Base-by-base conservation (phyloP, 2,113 vertebrate genomes). In the Cisticola juncidis region DNA sequence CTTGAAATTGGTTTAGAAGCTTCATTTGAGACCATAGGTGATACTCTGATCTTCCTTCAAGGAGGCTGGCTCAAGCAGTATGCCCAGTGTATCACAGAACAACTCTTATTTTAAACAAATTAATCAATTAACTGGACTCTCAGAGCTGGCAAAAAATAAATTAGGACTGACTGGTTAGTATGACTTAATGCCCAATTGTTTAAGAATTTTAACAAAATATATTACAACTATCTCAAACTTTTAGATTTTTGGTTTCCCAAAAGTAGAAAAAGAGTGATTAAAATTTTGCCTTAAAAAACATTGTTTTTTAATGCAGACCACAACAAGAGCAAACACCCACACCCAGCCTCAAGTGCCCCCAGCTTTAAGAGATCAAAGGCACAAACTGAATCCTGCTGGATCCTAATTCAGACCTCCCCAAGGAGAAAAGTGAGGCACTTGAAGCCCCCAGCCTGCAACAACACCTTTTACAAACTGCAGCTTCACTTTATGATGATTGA, bases 261-360 rank as follows among this genome's bases (percentile, higher is more conserved):
- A 62, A 19, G 14, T 12, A 62, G 26, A 85, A 11, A n/a, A 44
- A 42, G 5, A 42, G 2, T 20, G 58, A 45, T n/a, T 13, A 77
- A 73, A 88, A 53, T 13, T 56, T 20, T 53, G 21, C 16, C 23
- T 86, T 35, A 11, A 22, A 13, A 79, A 51, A 48, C 0, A 0
- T 5, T 4, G 24, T 5, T 28, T 23, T 81, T 53, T 66, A 1
- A 47, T 11, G 19, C 15, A 66, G 35, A 23, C 21, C 31, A 54
- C 29, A 65, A 57, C 11, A 11, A 29, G 45, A 85, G 38, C 38
- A 54, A 71, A 68, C 0, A 1, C 17, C 12, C 44, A 5, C 22
- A 28, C 2, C 9, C 35, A 80, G 5, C 4, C 29, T 44, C 1
- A 1, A 42, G 45, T 12, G 16, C 2, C 11, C 23, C 4, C 29